Conservation (phyloP, 2,113 vertebrate species). For the Arvicanthis niloticus region DNA sequence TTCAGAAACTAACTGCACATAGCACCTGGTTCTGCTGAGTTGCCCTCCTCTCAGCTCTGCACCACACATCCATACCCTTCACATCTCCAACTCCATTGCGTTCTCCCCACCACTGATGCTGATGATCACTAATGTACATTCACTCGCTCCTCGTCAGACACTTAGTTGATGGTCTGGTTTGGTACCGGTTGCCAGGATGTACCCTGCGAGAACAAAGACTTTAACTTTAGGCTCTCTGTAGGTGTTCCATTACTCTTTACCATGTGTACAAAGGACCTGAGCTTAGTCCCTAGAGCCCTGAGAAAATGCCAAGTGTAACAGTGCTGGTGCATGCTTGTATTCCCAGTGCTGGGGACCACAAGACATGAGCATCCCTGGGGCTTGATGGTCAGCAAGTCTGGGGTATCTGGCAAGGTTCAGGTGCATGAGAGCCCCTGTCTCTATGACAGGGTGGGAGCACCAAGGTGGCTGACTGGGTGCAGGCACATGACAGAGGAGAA, state of each 20-base stretch:
- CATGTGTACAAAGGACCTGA: background rate
- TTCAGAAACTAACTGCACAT: background rate
- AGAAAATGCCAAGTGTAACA: no score
- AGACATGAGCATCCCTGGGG: background rate
- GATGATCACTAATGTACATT: background rate
- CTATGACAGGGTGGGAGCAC: background rate
- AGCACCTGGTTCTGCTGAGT: background rate
- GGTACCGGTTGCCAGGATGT: background rate
- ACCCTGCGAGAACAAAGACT: background rate
- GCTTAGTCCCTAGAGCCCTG: background rate
- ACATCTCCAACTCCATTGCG: background rate
- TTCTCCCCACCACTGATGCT: background rate
- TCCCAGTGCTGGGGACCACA: background rate
- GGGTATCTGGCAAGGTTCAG: background rate
- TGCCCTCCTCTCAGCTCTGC: background rate
- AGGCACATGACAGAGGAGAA: background rate
- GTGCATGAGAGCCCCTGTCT: background rate
- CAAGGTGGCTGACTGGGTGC: background rate
- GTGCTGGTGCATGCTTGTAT: background rate
- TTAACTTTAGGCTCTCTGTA: background rate
- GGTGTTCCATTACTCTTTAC: background rate
- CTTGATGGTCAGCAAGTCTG: background rate
- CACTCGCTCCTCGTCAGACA: rapidly evolving
- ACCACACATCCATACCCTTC: background rate
- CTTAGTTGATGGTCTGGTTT: background rate